Percentiles rank a stretch among this genome's conserved stretches.
phyloP scores from a whole-genome alignment of 2,113 vertebrate genomes.

The Corvus moneduloides region DNA sequence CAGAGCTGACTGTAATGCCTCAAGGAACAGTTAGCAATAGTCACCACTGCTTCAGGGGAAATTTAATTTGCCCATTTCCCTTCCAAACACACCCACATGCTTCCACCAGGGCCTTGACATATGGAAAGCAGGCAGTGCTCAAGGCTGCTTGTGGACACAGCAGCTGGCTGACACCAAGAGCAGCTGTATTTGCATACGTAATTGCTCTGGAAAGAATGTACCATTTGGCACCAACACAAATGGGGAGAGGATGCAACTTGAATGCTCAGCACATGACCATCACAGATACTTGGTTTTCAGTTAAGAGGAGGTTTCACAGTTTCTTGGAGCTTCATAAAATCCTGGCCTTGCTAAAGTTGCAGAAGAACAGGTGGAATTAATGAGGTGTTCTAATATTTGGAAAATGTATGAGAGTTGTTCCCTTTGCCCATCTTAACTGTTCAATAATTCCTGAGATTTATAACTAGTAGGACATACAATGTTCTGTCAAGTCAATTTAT shows the following conservation, averaged over 20 bases:
- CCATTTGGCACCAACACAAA: neutral
- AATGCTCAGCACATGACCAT: neutral
- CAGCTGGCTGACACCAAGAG: neutral
- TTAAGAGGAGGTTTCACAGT: neutral
- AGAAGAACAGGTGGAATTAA: neutral
- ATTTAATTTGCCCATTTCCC: neutral
- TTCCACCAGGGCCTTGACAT: neutral
- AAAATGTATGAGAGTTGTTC: neutral
- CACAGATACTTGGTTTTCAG: neutral
- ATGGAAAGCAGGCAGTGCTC: neutral
- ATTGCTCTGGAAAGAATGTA: neutral
- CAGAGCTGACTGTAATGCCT: neutral
- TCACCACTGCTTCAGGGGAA: neutral
- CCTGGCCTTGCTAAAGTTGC: neutral
- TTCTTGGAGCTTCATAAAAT: neutral
- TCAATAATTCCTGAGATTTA: neutral
- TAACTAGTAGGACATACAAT: neutral
- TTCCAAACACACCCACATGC: neutral
- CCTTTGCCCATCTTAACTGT: neutral
- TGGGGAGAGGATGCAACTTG: neutral
- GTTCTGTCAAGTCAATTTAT: neutral
- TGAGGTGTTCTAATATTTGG: neutral
- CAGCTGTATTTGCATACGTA: neutral
- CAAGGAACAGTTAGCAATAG: neutral
- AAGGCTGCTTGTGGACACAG: neutral